Evolutionary conservation across 1,140 invertebrate species (phyloP).

Genomic region (Lepidurus couesii): DNA sequence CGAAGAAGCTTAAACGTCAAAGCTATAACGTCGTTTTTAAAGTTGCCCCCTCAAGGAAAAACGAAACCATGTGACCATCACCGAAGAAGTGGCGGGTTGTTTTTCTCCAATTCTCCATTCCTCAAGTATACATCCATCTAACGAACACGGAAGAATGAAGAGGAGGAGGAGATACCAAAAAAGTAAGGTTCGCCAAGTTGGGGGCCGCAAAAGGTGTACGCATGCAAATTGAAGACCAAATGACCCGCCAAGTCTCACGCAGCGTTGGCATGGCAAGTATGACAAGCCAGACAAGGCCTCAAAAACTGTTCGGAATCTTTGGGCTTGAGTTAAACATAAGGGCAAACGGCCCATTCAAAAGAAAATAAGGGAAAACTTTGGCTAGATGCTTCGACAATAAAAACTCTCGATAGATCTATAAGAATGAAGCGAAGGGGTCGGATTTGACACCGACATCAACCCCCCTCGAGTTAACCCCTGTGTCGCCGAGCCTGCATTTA

Average conservation of each 20-base stretch:
- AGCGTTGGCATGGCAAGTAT: constrained; percentile 21
- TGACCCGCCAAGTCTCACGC: constrained; percentile 17
- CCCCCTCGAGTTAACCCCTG: neutral
- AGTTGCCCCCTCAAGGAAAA: too few relatives aligned
- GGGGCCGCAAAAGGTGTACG: constrained; percentile 10
- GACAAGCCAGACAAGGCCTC: neutral
- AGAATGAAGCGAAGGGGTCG: neutral
- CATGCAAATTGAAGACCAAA: constrained; percentile 16
- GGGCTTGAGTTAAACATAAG: neutral
- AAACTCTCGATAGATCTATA: too few relatives aligned
- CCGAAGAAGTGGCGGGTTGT: too few relatives aligned
- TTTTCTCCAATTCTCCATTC: too few relatives aligned
- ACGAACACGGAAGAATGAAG: neutral
- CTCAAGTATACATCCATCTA: too few relatives aligned
- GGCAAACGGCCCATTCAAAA: neutral
- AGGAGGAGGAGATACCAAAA: neutral
- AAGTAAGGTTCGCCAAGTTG: neutral
- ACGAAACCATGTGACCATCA: too few relatives aligned
- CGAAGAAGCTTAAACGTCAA: too few relatives aligned
- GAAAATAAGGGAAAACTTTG: too few relatives aligned
- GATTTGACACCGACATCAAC: constrained; percentile 9
- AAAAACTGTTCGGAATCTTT: constrained; percentile 2
- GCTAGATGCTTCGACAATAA: too few relatives aligned
- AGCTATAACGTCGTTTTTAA: too few relatives aligned
- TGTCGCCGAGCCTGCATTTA: constrained; percentile 6